A percentile compares a stretch with the other conserved stretches of the same genome.
These are phyloP conservation scores for Labeo calbasu DNA, from an alignment of 2,797 vertebrate species.

Conservation along the genomic window DNA sequence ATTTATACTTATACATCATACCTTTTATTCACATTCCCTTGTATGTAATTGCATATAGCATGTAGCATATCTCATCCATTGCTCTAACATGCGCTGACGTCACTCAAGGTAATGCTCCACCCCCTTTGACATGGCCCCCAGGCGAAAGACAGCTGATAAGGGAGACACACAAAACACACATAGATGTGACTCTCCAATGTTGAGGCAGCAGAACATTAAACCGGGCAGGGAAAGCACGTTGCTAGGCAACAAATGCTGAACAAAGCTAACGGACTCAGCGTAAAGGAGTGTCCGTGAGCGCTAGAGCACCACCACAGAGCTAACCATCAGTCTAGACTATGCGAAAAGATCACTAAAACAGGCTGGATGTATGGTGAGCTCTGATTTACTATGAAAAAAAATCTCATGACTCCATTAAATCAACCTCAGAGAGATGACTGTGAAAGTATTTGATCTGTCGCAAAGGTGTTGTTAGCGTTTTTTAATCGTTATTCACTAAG, in stretches of 20 bases:
- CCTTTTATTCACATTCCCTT: background rate
- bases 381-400: background rate
- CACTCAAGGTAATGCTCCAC: background rate
- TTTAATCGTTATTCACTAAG: slow-evolving; percentile 19
- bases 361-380: background rate
- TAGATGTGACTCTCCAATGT: slow-evolving; percentile 35
- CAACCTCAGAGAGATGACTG: background rate
- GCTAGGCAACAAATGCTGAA: slow-evolving; percentile 75
- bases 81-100: background rate
- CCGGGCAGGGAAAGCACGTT: slow-evolving; percentile 69
- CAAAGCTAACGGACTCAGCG: slow-evolving; percentile 44
- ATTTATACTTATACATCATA: too few species aligned
- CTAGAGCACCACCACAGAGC: background rate
- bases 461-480: slow-evolving; percentile 27
- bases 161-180: background rate
- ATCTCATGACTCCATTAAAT: background rate
- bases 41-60: background rate
- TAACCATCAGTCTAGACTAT: background rate
- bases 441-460: slow-evolving; percentile 15
- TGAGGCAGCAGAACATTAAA: slow-evolving; percentile 60
- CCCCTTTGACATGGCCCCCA: background rate
- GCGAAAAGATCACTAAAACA: background rate
- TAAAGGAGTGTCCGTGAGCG: slow-evolving; percentile 5
- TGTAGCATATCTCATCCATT: background rate
- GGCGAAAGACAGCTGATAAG: background rate